phyloP scores from a whole-genome alignment of 1,140 invertebrate genomes.

The Microplitis demolitor region DNA sequence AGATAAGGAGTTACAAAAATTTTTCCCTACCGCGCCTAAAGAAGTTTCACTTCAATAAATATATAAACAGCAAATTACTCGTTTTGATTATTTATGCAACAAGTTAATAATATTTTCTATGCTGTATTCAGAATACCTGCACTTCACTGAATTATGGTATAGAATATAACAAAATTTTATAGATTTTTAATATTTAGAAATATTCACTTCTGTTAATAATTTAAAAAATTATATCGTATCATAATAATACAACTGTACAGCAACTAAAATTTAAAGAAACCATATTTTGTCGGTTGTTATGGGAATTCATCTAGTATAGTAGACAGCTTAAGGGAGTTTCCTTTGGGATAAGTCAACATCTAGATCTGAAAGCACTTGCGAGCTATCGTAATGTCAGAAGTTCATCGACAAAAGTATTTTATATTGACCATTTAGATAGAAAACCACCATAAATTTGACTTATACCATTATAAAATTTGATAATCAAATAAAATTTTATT shows the following conservation, averaged over 20 bases:
- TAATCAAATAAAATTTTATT: neutral
- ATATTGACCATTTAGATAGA: neutral
- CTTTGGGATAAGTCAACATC: neutral
- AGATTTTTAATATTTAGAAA: too few relatives aligned
- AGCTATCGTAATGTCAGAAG: neutral
- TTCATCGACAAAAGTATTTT: neutral
- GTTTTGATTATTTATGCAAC: neutral
- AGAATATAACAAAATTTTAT: too few relatives aligned
- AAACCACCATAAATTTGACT: neutral
- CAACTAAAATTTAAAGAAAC: neutral
- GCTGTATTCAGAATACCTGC: neutral
- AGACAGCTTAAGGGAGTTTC: conserved; percentile 26
- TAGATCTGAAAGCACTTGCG: neutral
- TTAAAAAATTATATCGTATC: neutral
- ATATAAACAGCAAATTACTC: neutral
- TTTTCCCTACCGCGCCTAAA: too few relatives aligned
- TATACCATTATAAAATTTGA: too few relatives aligned
- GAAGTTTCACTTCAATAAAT: too few relatives aligned
- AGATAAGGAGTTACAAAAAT: too few relatives aligned
- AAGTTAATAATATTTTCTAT: neutral
- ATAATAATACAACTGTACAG: neutral
- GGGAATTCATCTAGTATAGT: conserved; percentile 23
- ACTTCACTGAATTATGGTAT: too few relatives aligned
- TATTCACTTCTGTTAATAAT: neutral
- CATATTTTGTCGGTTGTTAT: neutral